These are phyloP conservation scores for Strigamia transsilvanica DNA, from an alignment of 2,888 invertebrate genomes.

Conservation along the genomic window DNA sequence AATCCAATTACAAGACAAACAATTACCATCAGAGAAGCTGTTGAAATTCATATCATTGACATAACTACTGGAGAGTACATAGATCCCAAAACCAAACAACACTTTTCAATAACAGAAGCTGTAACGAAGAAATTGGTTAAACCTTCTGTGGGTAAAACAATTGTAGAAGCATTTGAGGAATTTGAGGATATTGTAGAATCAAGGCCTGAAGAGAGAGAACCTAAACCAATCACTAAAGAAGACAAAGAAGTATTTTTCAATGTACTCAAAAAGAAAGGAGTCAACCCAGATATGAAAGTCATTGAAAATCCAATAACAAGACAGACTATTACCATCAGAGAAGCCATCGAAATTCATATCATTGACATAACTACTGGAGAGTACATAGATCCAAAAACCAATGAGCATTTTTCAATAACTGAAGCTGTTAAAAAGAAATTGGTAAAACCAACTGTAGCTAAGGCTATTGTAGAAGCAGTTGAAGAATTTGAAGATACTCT, in stretches of 20 bases:
- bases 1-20: conserved; percentile 84
- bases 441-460: conserved; percentile 72
- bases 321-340: conserved; percentile 78
- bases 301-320: conserved; percentile 85
- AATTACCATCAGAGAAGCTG: conserved; percentile 82
- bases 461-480: background rate
- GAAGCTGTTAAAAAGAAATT: conserved; percentile 79
- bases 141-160: conserved; percentile 67
- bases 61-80: conserved; percentile 71
- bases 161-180: background rate
- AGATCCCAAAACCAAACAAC: background rate
- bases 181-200: conserved; percentile 64
- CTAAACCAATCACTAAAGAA: background rate
- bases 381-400: conserved; percentile 35
- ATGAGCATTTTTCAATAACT: conserved; percentile 66
- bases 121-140: conserved; percentile 78
- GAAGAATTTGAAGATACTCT: background rate
- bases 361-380: conserved; percentile 77
- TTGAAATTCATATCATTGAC: conserved; percentile 82
- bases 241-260: background rate
- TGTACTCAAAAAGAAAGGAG: background rate
- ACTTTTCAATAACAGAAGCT: conserved; percentile 73
- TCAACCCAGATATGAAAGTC: conserved; percentile 61
- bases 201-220: background rate
- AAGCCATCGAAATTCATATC: conserved; percentile 84